Evolutionary conservation across 2,113 vertebrate genomes (phyloP).

Genomic region (Lophura nycthemera): DNA sequence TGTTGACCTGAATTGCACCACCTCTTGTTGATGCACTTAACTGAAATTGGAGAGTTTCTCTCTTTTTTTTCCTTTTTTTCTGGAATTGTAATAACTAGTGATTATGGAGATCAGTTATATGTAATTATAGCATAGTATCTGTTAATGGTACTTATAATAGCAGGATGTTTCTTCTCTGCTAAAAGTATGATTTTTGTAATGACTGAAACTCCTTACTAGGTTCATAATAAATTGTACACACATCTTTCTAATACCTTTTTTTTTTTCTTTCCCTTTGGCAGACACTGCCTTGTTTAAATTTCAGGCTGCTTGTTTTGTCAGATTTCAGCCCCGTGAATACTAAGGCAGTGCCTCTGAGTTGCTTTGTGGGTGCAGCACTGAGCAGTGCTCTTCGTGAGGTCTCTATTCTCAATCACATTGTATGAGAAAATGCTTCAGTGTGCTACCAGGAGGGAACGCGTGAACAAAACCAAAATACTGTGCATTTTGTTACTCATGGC

Average conservation of each 20-base stretch:
- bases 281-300: not conserved
- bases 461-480: not conserved
- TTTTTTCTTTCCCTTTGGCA: not conserved
- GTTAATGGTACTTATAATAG: not conserved
- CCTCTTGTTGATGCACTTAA: not conserved
- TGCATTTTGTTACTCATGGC: not conserved
- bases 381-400: not conserved
- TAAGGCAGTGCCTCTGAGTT: not conserved
- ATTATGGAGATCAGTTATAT: not conserved
- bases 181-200: rapidly evolving
- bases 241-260: not conserved
- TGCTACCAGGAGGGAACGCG: not conserved
- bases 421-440: not conserved
- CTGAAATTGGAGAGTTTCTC: not conserved
- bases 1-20: not conserved
- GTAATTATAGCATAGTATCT: not conserved
- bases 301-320: not conserved
- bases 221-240: not conserved
- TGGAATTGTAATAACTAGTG: not conserved
- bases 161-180: not conserved
- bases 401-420: not conserved
- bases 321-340: not conserved
- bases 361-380: rapidly evolving
- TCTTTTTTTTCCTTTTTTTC: not conserved
- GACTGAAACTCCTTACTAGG: not conserved